Base-by-base conservation (phyloP, 2,888 invertebrate species). In the Scaptomyza parva region DNA sequence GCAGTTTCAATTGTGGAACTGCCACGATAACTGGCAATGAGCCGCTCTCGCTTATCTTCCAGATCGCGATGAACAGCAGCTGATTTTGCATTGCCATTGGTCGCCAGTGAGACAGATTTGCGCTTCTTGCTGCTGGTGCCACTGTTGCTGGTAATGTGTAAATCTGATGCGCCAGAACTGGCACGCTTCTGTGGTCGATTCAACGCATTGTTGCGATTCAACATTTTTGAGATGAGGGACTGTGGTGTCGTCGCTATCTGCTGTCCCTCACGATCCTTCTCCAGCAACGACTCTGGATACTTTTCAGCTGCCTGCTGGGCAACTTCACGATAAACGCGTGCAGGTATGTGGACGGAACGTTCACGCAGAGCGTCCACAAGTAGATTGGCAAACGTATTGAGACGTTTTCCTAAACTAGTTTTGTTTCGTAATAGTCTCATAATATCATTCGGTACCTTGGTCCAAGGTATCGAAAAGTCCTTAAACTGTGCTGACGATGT, bases 231-330 rank as follows among this genome's bases (percentile, higher is more conserved):
- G 37, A 88, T 88, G 2, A 84, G 62, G 17, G 89, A 71, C 48
- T 84, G 89, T 3, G 84, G 88, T n/a, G 86, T 78, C 14, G 83
- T 78, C 37, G 88, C 86, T 44, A 84, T 85, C 20, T 82, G 65
- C 47, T 84, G 84, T 2, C 84, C 89, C 17, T 88, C 89, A 0
- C 89, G 83, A 67, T 84, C 89, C 66, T 88, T 88, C 30, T 84
- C 88, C 3, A 82, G 55, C 53, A 84, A 48, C 7, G 84, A 85
- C 9, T 88, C 84, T 0, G 84, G 84, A 48, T 88, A 84, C 43
- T 78, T 84, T 45, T 84, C 83, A 2, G 89, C 73, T 6, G 89
- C 84, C 47, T 88, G 88, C 30, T 86, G 83, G 2, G 84, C 84
- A 7, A 84, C 88, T 18, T 84, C 83, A 2, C 89, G 86, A 44